These are phyloP conservation scores for Octodonta nipae DNA, from an alignment of 2,888 invertebrate genomes.

Conservation along the genomic window DNA sequence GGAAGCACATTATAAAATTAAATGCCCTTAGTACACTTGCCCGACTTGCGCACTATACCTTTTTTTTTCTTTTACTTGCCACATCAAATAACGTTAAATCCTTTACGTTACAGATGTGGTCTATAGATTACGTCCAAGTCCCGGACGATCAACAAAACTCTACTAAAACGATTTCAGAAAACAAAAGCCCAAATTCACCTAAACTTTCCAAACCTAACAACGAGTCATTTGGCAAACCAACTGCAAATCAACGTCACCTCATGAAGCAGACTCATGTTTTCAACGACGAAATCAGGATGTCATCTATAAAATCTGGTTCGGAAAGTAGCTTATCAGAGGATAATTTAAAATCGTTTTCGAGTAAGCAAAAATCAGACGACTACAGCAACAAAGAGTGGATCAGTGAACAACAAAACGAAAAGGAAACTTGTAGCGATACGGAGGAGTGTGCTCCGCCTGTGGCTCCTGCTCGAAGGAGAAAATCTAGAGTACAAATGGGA, in stretches of 20 bases:
- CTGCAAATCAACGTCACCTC: conserved; percentile 35
- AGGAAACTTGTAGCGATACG: conserved; percentile 57
- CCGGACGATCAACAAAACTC: conserved; percentile 43
- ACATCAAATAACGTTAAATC: too few relatives aligned
- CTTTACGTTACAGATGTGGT: conserved; percentile 73
- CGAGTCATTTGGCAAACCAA: conserved; percentile 19
- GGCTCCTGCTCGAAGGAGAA: conserved; percentile 46
- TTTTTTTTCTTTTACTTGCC: too few relatives aligned
- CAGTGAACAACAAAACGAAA: conserved; percentile 55
- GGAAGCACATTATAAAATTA: too few relatives aligned
- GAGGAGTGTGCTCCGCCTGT: conserved; percentile 40
- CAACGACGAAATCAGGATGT: conserved; percentile 23
- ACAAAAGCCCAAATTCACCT: conserved; percentile 24
- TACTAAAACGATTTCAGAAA: conserved; percentile 16
- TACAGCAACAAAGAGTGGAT: conserved; percentile 55
- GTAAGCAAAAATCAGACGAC: conserved; percentile 22
- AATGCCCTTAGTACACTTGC: too few relatives aligned
- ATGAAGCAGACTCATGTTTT: conserved; percentile 73
- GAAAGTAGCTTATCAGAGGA: conserved; percentile 78
- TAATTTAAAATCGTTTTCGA: conserved; percentile 31
- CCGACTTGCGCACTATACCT: too few relatives aligned
- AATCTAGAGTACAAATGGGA: conserved; percentile 51
- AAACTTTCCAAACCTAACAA: conserved; percentile 24
- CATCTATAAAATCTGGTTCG: conserved; percentile 76
- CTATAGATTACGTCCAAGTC: conserved; percentile 82